Evolutionary conservation across 2,113 vertebrate species (phyloP).

Genomic region (Eurystomus gularis): DNA sequence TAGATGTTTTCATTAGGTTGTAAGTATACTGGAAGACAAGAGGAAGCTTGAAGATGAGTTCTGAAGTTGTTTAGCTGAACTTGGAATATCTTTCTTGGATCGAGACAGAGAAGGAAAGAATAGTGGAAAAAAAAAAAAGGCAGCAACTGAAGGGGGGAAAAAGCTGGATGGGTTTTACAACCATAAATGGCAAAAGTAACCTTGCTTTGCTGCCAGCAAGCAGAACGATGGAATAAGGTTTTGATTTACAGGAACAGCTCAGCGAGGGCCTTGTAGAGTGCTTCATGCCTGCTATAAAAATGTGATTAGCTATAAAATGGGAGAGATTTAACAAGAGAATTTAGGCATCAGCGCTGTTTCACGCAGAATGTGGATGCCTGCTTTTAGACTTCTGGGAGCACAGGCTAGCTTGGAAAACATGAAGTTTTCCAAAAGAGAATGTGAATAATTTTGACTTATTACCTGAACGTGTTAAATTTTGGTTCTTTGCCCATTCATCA

Average conservation of each 20-base stretch:
- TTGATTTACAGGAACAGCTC: slow-evolving; percentile 81
- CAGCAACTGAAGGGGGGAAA: slow-evolving; percentile 48
- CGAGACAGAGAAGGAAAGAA: slow-evolving; percentile 43
- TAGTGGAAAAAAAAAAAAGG: slow-evolving; percentile 53
- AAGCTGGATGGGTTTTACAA: slow-evolving; percentile 75
- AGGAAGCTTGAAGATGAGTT: not conserved
- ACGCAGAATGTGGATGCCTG: slow-evolving; percentile 57
- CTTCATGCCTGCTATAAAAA: slow-evolving; percentile 78
- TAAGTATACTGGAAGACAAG: not conserved
- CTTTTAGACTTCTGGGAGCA: slow-evolving; percentile 40
- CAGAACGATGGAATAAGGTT: slow-evolving; percentile 74
- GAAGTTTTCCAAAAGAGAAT: slow-evolving; percentile 3
- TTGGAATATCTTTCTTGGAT: slow-evolving; percentile 67
- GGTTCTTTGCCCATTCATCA: not conserved
- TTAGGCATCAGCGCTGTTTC: slow-evolving; percentile 62
- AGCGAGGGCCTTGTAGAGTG: slow-evolving; percentile 74
- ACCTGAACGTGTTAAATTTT: not conserved
- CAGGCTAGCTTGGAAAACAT: slow-evolving; percentile 32
- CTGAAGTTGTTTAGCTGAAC: slow-evolving; percentile 57
- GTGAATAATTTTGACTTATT: not conserved
- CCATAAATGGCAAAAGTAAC: slow-evolving; percentile 84
- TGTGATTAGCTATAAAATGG: slow-evolving; percentile 80
- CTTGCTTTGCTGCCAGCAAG: slow-evolving; percentile 67
- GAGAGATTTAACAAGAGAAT: slow-evolving; percentile 75
- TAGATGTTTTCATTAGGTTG: slow-evolving; percentile 5